These are phyloP conservation scores for Lithophane leautieri DNA, from an alignment of 2,888 invertebrate species.

Conservation along the genomic window DNA sequence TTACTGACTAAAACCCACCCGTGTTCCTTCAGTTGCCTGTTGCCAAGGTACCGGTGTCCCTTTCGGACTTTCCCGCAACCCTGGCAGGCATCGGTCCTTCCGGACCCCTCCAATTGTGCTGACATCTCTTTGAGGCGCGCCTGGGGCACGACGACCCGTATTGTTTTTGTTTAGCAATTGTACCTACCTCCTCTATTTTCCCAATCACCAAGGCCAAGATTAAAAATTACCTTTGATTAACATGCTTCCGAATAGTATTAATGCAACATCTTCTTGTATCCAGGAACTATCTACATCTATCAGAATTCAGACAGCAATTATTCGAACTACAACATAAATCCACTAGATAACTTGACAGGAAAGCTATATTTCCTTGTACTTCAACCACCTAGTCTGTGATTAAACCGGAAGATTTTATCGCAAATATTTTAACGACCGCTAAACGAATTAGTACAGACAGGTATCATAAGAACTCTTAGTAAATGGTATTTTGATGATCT, in stretches of 20 bases:
- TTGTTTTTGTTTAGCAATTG: too few relatives aligned
- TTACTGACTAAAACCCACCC: too few relatives aligned
- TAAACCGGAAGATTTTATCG: slow-evolving; percentile 54
- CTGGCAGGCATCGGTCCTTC: too few relatives aligned
- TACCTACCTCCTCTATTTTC: too few relatives aligned
- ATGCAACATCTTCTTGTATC: neutral
- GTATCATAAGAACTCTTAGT: slow-evolving; percentile 32
- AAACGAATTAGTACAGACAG: slow-evolving; percentile 39
- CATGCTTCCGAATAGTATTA: neutral
- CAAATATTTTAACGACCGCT: slow-evolving; percentile 64
- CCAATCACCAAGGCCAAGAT: too few relatives aligned
- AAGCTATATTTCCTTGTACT: slow-evolving; percentile 3
- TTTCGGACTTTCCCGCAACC: too few relatives aligned
- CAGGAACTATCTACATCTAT: neutral
- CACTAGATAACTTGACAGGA: neutral
- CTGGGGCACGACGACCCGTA: too few relatives aligned
- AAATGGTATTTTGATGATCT: slow-evolving; percentile 59
- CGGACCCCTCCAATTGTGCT: too few relatives aligned
- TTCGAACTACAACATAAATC: neutral
- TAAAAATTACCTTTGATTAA: too few relatives aligned
- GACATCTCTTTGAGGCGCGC: too few relatives aligned
- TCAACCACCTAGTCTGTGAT: neutral
- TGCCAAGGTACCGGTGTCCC: too few relatives aligned
- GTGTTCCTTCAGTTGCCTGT: too few relatives aligned
- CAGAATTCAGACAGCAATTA: neutral